Evolutionary conservation across 2,888 invertebrate species (phyloP), one percentile per base, ranked within the genome.

Genomic region (Chrysina gloriosa): DNA sequence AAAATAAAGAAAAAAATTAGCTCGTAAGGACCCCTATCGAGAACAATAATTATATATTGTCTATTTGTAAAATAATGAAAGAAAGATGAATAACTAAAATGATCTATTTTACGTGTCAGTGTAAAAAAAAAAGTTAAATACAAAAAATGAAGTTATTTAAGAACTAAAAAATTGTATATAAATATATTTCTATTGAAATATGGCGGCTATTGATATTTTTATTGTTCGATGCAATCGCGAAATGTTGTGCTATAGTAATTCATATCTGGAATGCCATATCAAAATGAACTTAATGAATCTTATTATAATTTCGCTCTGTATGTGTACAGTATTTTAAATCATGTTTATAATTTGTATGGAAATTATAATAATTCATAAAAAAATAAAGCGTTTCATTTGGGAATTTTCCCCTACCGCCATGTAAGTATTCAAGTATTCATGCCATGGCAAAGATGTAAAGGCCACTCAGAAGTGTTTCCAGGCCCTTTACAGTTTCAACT

Each of bases 281-380:
- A 69, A 67, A 56, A 58, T 64, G 63, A 67, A 68, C 75, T 77
- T 75, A 76, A 76, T 78, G 78, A 80, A 81, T 79, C 79, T 78
- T 70, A 70, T 71, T 78, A 78, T 80, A 81, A 76, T 80, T 81
- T 82, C 79, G 81, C 82, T 82, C 82, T 83, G 82, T 82, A 82
- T 82, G 82, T 90, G 90, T 90, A 91, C 90, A 91, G 90, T 90
- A 90, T 90, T 91, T 90, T 90, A 90, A 89, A 86, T 66, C 88
- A 90, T 89, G 90, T 90, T 90, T 86, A 90, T 90, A 90, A 90
- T 90, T 90, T 90, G 90, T 90, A 90, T 90, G 90, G 89, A 90
- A 90, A 89, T 87, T 88, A 88, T 86, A 87, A 87, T 87, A 80
- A 81, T 79, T 78, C 69, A 69, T 69, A 64, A 48, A 68, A 64